Percentiles rank a stretch among this genome's conserved stretches.
These are phyloP conservation scores for Drosophila nigrodunni DNA, from an alignment of 1,140 invertebrate genomes.

Conservation along the genomic window DNA sequence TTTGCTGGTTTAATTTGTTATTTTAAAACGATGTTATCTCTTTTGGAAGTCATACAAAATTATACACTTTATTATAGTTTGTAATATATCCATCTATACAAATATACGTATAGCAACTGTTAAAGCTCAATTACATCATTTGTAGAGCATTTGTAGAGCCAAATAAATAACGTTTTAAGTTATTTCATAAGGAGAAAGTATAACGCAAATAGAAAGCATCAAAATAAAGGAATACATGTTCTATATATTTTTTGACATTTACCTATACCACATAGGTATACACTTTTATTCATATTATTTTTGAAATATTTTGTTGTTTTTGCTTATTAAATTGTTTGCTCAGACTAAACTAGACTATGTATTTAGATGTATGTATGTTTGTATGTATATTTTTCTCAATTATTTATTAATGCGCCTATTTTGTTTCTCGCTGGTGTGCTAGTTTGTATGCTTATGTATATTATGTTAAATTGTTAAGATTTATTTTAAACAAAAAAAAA, in stretches of 20 bases:
- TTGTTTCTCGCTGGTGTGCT: constrained; percentile 20
- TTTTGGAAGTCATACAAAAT: constrained; percentile 38
- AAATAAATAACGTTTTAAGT: constrained; percentile 34
- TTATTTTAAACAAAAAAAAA: constrained; percentile 48
- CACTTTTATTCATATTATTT: constrained; percentile 24
- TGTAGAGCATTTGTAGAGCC: constrained; percentile 30
- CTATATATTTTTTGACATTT: constrained; percentile 11
- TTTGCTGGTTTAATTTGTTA: constrained; percentile 17
- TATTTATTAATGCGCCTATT: constrained; percentile 55
- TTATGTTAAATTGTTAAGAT: constrained; percentile 24
- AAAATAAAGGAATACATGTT: constrained; percentile 10
- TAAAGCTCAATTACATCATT: constrained; percentile 48
- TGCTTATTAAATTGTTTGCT: constrained; percentile 70
- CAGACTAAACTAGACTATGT: constrained; percentile 78
- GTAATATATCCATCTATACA: constrained; percentile 19
- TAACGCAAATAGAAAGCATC: constrained; percentile 22
- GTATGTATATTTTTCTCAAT: constrained; percentile 31
- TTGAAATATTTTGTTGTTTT: constrained; percentile 32
- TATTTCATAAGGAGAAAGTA: constrained; percentile 16
- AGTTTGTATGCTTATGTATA: constrained; percentile 31
- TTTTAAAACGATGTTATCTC: constrained; percentile 29
- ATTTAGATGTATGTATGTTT: constrained; percentile 62
- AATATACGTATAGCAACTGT: constrained; percentile 19
- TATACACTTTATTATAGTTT: constrained; percentile 11
- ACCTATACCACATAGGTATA: constrained; percentile 1